Evolutionary conservation across 2,797 vertebrate species (phyloP).

Genomic region (Enteromius viviparus): DNA sequence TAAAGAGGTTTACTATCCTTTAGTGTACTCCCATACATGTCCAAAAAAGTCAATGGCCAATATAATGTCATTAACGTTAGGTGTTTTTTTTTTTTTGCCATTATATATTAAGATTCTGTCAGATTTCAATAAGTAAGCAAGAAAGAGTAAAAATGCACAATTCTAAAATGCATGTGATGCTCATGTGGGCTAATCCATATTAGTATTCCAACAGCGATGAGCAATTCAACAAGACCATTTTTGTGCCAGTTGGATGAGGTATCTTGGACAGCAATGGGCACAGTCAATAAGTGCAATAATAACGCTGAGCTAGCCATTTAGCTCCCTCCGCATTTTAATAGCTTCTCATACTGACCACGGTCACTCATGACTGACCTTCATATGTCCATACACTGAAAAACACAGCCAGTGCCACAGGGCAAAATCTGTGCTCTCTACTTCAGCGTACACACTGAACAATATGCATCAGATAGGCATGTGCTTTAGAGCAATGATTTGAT

Average conservation of each 20-base stretch:
- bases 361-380: slow-evolving; percentile 51
- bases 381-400: slow-evolving; percentile 14
- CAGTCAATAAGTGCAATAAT: slow-evolving; percentile 48
- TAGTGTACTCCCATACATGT: neutral
- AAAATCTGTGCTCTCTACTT: slow-evolving; percentile 32
- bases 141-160: neutral
- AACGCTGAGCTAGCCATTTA: slow-evolving; percentile 49
- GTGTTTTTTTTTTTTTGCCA: neutral
- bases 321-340: slow-evolving; percentile 40
- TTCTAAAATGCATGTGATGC: slow-evolving; percentile 11
- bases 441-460: neutral
- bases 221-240: slow-evolving; percentile 12
- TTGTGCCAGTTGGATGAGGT: slow-evolving; percentile 26
- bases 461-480: neutral
- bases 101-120: neutral
- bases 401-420: slow-evolving; percentile 4
- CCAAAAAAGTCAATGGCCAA: neutral
- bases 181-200: slow-evolving; percentile 13
- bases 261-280: slow-evolving; percentile 19
- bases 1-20: neutral
- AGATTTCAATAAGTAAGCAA: neutral
- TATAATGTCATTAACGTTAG: neutral
- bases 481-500: neutral
- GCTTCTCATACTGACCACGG: slow-evolving; percentile 33
- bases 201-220: slow-evolving; percentile 32